Evolutionary conservation across 2,113 vertebrate genomes (phyloP).

Genomic region (Galbula dea): DNA sequence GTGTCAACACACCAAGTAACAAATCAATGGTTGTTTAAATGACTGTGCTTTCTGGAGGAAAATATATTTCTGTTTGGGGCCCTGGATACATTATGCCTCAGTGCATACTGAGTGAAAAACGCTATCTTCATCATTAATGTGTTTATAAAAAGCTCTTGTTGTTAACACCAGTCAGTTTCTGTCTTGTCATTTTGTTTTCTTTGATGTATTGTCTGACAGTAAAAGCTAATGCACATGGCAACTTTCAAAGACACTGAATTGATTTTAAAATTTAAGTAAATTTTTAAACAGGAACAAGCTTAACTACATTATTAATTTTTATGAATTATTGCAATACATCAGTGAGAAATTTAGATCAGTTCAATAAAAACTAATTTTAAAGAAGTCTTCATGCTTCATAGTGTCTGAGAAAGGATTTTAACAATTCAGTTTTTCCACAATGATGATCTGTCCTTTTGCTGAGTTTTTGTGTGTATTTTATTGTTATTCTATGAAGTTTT

Average conservation of each 20-base stretch:
- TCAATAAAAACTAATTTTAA: background rate
- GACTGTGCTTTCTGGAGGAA: slow-evolving; percentile 27
- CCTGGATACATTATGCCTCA: slow-evolving; percentile 62
- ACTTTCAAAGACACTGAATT: slow-evolving; percentile 10
- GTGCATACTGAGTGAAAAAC: slow-evolving; percentile 57
- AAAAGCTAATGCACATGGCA: slow-evolving; percentile 40
- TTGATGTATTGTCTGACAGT: slow-evolving; percentile 51
- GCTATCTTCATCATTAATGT: slow-evolving; percentile 55
- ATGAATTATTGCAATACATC: background rate
- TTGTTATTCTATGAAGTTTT: background rate
- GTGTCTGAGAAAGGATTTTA: background rate
- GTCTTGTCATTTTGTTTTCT: slow-evolving; percentile 10
- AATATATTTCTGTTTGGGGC: slow-evolving; percentile 57
- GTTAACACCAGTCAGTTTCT: background rate
- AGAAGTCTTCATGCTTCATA: background rate
- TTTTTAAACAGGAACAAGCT: slow-evolving; percentile 5
- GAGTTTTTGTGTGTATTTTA: background rate
- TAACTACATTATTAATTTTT: slow-evolving; percentile 28
- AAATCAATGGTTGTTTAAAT: slow-evolving; percentile 65
- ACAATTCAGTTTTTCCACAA: background rate
- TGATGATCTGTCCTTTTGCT: background rate
- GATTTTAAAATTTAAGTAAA: slow-evolving; percentile 46
- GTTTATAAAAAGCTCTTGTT: slow-evolving; percentile 63
- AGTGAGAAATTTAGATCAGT: background rate
- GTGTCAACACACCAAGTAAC: slow-evolving; percentile 43